These are phyloP conservation scores for Stenodera caucasica DNA, from an alignment of 2,888 invertebrate genomes.

Conservation along the genomic window DNA sequence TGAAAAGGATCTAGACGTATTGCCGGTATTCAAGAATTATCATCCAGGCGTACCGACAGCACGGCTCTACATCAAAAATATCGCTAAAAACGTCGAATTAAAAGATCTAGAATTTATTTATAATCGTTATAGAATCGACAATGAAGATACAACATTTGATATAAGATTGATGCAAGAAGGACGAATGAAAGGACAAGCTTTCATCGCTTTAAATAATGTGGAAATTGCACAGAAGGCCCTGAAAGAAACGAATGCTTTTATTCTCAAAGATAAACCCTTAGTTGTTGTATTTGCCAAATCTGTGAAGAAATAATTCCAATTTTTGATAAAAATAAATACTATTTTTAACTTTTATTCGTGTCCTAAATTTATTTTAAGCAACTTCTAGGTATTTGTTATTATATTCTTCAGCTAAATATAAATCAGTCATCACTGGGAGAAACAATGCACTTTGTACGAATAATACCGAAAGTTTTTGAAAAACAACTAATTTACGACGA, in stretches of 20 bases:
- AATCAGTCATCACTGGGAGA: background rate
- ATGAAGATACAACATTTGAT: slow-evolving; percentile 58
- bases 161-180: slow-evolving; percentile 91
- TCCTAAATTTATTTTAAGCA: background rate
- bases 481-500: too few species aligned
- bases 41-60: slow-evolving; percentile 77
- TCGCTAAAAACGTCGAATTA: slow-evolving; percentile 77
- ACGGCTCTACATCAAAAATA: slow-evolving; percentile 91
- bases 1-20: slow-evolving; percentile 68
- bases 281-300: slow-evolving; percentile 83
- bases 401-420: background rate
- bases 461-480: too few species aligned
- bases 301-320: slow-evolving; percentile 35
- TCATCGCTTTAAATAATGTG: slow-evolving; percentile 78
- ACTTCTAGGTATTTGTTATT: background rate
- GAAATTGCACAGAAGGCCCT: slow-evolving; percentile 73
- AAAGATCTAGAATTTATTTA: slow-evolving; percentile 77
- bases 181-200: slow-evolving; percentile 95
- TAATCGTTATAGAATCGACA: slow-evolving; percentile 63
- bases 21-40: slow-evolving; percentile 86
- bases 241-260: slow-evolving; percentile 82
- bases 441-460: too few species aligned
- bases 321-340: background rate
- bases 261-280: slow-evolving; percentile 86
- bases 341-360: background rate